Conservation (phyloP, 2,888 invertebrate species). For the Caenorhabditis angaria region DNA sequence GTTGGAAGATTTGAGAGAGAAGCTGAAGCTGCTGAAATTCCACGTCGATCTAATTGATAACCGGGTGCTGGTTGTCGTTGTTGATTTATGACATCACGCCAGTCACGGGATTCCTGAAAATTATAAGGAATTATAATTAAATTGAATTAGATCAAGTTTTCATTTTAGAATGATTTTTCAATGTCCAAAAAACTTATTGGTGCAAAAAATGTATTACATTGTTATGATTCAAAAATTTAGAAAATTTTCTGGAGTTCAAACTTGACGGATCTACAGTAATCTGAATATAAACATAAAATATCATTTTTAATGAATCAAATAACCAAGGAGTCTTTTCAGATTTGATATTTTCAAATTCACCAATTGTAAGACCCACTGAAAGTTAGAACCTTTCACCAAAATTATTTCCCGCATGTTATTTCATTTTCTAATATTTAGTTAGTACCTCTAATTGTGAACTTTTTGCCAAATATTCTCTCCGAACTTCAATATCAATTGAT, state of each 20-base stretch:
- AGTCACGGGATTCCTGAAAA: conserved; percentile 53
- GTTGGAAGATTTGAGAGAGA: conserved; percentile 47
- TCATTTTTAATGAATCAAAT: no score
- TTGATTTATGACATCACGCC: conserved; percentile 56
- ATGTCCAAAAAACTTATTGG: no score
- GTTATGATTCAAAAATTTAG: no score
- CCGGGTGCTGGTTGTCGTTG: conserved; percentile 60
- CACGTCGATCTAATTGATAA: conserved; percentile 24
- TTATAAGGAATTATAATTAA: background rate
- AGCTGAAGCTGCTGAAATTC: conserved; percentile 26
- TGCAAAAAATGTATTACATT: no score
- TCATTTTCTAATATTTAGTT: background rate
- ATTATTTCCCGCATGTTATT: background rate
- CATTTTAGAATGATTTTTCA: no score
- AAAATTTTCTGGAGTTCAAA: no score
- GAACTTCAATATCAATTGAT: conserved; percentile 36
- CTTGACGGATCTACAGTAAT: no score
- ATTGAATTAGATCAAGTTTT: background rate
- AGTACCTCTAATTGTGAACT: background rate
- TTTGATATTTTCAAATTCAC: no score
- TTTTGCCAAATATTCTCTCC: conserved; percentile 34
- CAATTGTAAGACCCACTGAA: no score
- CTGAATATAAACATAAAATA: no score
- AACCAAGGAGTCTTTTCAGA: no score
- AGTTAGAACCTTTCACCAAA: no score